Conservation (phyloP, 2,888 invertebrate genomes). For the Phalera bucephala region DNA sequence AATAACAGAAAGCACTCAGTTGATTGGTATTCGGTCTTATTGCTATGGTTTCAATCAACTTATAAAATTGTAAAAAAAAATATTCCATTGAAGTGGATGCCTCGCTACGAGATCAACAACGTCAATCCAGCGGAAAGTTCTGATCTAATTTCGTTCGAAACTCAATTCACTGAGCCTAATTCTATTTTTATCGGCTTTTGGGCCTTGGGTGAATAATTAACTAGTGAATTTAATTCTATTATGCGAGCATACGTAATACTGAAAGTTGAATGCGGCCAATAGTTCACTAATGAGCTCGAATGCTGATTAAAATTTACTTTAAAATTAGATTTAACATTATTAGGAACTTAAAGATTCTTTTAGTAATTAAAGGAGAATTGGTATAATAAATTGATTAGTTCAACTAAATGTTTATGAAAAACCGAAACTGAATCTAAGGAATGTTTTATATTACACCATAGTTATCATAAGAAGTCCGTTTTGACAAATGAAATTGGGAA, state of each 20-base stretch:
- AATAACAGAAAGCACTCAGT: conserved; percentile 46
- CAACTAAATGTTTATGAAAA: too few species aligned
- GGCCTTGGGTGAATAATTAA: conserved; percentile 12
- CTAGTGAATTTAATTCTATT: conserved; percentile 6
- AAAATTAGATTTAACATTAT: too few species aligned
- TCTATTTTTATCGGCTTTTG: conserved; percentile 16
- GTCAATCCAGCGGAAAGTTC: conserved; percentile 19
- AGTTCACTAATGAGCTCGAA: not conserved
- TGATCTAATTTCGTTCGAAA: conserved; percentile 17
- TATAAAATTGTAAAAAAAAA: conserved; percentile 23
- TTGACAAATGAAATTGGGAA: too few species aligned
- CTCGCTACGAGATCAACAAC: conserved; percentile 17
- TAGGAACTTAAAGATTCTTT: too few species aligned
- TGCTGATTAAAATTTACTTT: too few species aligned
- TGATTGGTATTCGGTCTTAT: conserved; percentile 35
- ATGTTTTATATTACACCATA: too few species aligned
- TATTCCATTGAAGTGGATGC: conserved; percentile 10
- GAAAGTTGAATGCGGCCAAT: conserved; percentile 7
- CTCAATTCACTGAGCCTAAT: conserved; percentile 15
- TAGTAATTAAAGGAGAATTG: too few species aligned
- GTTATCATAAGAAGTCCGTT: too few species aligned
- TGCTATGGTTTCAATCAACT: conserved; percentile 19
- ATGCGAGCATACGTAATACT: conserved; percentile 6
- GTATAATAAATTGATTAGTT: too few species aligned
- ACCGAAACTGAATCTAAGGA: too few species aligned